Evolutionary conservation across 2,797 vertebrate genomes (phyloP).

Genomic region (Coregonus suidteri): DNA sequence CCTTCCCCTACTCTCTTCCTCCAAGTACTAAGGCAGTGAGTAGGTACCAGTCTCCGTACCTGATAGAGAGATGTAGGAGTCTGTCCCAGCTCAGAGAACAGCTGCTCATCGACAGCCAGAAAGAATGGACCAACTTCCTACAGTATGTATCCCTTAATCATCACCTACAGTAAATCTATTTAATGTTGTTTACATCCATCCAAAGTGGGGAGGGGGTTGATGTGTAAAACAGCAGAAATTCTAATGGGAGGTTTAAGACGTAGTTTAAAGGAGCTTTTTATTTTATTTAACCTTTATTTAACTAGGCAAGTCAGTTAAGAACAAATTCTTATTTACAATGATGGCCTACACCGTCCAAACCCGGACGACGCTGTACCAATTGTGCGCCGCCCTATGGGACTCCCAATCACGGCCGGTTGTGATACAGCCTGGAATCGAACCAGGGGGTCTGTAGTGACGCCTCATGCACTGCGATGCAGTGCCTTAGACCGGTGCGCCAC

Average conservation of each 20-base stretch:
- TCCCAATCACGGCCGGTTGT: too few relatives aligned
- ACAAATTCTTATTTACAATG: too few relatives aligned
- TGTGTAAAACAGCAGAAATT: not conserved
- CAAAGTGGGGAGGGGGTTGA: not conserved
- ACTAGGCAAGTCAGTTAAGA: too few relatives aligned
- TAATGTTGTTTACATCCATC: not conserved
- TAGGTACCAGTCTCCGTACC: constrained; percentile 90
- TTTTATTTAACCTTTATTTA: too few relatives aligned
- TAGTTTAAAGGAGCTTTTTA: too few relatives aligned
- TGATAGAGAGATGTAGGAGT: constrained; percentile 81
- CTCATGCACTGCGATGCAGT: too few relatives aligned
- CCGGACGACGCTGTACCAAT: too few relatives aligned
- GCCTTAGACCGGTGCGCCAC: too few relatives aligned
- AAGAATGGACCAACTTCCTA: constrained; percentile 88
- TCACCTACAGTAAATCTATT: not conserved
- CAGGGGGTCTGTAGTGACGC: too few relatives aligned
- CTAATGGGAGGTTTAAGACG: not conserved
- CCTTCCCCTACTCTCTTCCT: constrained; percentile 31
- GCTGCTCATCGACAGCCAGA: constrained; percentile 85
- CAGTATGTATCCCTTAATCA: constrained; percentile 79
- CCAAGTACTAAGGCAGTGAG: constrained; percentile 89
- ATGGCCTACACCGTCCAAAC: too few relatives aligned
- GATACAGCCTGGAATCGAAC: too few relatives aligned
- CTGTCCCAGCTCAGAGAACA: constrained; percentile 91
- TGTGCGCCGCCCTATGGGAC: too few relatives aligned